These are phyloP conservation scores for Pandemis corylana DNA, from an alignment of 2,888 invertebrate genomes.

Conservation along the genomic window DNA sequence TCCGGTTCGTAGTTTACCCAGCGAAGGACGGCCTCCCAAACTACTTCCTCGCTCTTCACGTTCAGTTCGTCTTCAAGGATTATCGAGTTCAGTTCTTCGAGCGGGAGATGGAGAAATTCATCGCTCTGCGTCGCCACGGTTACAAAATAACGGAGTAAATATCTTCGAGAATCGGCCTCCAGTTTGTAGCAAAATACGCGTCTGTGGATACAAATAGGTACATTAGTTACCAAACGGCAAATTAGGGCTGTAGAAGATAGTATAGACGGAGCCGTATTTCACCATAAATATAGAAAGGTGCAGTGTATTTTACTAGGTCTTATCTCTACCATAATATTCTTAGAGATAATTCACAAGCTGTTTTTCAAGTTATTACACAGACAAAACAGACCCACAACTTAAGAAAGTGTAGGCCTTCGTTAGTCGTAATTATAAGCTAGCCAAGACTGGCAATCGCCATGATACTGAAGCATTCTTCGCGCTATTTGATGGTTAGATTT, in stretches of 20 bases:
- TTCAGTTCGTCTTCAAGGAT: slow-evolving; percentile 94
- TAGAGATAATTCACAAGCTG: too few species aligned
- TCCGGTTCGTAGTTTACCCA: slow-evolving; percentile 94
- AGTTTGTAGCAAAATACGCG: slow-evolving; percentile 90
- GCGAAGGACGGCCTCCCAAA: slow-evolving; percentile 93
- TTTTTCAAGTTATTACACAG: too few species aligned
- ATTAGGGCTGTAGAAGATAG: too few species aligned
- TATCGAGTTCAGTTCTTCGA: slow-evolving; percentile 90
- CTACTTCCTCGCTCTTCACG: slow-evolving; percentile 93
- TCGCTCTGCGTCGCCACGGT: slow-evolving; percentile 89
- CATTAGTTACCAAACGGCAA: too few species aligned
- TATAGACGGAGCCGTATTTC: too few species aligned
- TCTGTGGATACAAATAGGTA: slow-evolving; percentile 56
- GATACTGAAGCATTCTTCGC: too few species aligned
- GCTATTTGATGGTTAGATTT: too few species aligned
- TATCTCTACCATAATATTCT: too few species aligned
- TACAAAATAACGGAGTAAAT: slow-evolving; percentile 90
- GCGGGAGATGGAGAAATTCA: slow-evolving; percentile 89
- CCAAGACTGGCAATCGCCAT: too few species aligned
- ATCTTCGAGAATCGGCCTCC: slow-evolving; percentile 88
- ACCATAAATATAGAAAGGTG: too few species aligned
- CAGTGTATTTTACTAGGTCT: too few species aligned
- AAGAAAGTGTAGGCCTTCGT: background rate
- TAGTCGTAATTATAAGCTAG: background rate
- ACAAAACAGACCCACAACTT: too few species aligned